Base-by-base conservation (phyloP, 2,888 invertebrate species). In the Zaprionus lineosus region DNA sequence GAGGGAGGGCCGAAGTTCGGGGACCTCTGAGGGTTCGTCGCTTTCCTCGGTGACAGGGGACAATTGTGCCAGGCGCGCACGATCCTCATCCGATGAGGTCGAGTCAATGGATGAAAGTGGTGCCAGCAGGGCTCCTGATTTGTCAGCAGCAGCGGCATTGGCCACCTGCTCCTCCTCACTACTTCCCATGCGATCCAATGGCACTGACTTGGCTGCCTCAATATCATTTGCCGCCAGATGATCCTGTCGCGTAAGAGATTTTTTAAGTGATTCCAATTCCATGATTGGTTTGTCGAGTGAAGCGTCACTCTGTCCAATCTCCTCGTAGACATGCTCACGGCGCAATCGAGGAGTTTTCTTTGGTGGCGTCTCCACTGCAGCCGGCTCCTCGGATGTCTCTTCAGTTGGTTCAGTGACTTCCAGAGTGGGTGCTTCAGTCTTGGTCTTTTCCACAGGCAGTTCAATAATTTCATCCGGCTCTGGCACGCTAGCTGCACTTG, bases 321-420 rank as follows among this genome's bases (percentile, higher is more conserved):
- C 93, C 89, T 93, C 93, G 67, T 93, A 93, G 57, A 93, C 92
- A 79, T 93, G 93, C 63, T 93, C 93, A 71, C 92, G 92, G 64
- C 91, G 91, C 78, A 91, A 91, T 55, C 91, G 90, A 3, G 91
- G 90, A 0, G 88, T 63, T 63, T 89, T 90, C 64, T 79, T 85
- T 7, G 87, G 89, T 9, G 87, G 86, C 28, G 67, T 58, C 4
- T 72, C 78, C 1, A 40, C n/a, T 8, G 57, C 74, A 1, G 6
- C 16, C 0, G 47, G 2, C 16, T 41, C 46, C 5, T 37, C 47
- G 2, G 4, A 6, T 1, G 28, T 3, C 7, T 61, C 48, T n/a
- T 21, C 7, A 1, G 5, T 16, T 1, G 60, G 24, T 3, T 74
- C 64, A 0, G 57, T 69, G 8, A 77, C 37, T 12, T 77, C 64